Conservation (phyloP, 2,888 invertebrate genomes). For the Netelia melanura region DNA sequence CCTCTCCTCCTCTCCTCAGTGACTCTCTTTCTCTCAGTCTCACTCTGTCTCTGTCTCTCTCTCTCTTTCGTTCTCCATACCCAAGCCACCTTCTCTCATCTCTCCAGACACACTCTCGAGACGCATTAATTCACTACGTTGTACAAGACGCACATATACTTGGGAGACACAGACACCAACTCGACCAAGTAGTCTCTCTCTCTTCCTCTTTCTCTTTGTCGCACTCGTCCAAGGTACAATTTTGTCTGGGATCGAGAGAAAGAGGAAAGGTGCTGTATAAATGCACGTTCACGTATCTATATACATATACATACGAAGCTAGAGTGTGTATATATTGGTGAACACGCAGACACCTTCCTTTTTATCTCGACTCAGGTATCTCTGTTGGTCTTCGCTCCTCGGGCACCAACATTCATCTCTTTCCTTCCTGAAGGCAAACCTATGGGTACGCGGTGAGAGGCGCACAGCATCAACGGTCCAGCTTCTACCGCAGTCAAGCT, state of each 20-base stretch:
- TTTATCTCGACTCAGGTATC: constrained; percentile 65
- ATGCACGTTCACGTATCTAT: constrained; percentile 41
- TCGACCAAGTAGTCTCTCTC: constrained; percentile 20
- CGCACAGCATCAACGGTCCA: constrained; percentile 51
- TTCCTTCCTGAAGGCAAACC: constrained; percentile 13
- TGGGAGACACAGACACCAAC: constrained; percentile 29
- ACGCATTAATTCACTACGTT: constrained; percentile 65
- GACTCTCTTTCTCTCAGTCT: neutral
- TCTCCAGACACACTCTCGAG: constrained; percentile 60
- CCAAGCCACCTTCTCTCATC: constrained; percentile 42
- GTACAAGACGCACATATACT: constrained; percentile 45
- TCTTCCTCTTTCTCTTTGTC: constrained; percentile 30
- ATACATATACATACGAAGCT: neutral
- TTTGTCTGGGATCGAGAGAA: neutral
- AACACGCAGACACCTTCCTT: constrained; percentile 51
- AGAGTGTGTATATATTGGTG: constrained; percentile 10
- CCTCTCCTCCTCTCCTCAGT: constrained; percentile 3
- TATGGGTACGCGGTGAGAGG: constrained; percentile 1
- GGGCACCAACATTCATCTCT: constrained; percentile 26
- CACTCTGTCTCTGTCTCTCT: neutral
- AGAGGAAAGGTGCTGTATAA: constrained; percentile 38
- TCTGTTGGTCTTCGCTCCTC: constrained; percentile 17
- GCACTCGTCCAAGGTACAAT: neutral
- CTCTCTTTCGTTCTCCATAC: constrained; percentile 9
- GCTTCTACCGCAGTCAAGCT: constrained; percentile 39